These are phyloP conservation scores for Artemia franciscana DNA, from an alignment of 1,140 invertebrate species.

Conservation along the genomic window DNA sequence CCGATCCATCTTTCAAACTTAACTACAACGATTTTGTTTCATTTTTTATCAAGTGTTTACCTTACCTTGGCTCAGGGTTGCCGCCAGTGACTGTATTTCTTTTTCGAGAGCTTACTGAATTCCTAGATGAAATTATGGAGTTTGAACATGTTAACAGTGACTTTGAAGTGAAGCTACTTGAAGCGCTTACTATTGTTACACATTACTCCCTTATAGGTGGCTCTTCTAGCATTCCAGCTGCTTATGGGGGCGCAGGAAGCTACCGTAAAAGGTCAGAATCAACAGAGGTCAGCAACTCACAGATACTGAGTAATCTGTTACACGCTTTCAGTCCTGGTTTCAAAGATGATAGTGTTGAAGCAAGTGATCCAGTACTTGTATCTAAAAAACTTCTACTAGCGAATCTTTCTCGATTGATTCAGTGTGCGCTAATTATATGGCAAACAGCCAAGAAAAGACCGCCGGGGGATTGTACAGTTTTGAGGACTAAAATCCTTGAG, in stretches of 20 bases:
- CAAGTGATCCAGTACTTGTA: conserved; percentile 24
- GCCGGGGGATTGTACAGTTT: conserved; percentile 26
- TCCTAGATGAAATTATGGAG: background rate
- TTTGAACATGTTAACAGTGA: conserved; percentile 26
- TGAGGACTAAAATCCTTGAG: conserved; percentile 54
- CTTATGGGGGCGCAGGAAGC: background rate
- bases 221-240: conserved; percentile 13
- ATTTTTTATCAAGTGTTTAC: conserved; percentile 13
- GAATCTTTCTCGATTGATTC: conserved; percentile 55
- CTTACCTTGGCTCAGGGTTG: conserved; percentile 18
- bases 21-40: background rate
- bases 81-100: background rate
- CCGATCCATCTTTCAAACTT: background rate
- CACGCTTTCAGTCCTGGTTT: conserved; percentile 40
- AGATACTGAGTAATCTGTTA: conserved; percentile 56
- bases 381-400: conserved; percentile 47
- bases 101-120: background rate
- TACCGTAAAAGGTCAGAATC: background rate
- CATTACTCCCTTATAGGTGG: conserved; percentile 65
- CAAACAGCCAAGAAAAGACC: conserved; percentile 33
- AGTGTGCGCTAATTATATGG: conserved; percentile 55
- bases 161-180: conserved; percentile 52
- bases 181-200: conserved; percentile 54
- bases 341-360: conserved; percentile 15
- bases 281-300: conserved; percentile 22